Percentiles rank a stretch among this genome's conserved stretches.
Conservation (phyloP, 2,113 vertebrate genomes). For the Phaetusa simplex region DNA sequence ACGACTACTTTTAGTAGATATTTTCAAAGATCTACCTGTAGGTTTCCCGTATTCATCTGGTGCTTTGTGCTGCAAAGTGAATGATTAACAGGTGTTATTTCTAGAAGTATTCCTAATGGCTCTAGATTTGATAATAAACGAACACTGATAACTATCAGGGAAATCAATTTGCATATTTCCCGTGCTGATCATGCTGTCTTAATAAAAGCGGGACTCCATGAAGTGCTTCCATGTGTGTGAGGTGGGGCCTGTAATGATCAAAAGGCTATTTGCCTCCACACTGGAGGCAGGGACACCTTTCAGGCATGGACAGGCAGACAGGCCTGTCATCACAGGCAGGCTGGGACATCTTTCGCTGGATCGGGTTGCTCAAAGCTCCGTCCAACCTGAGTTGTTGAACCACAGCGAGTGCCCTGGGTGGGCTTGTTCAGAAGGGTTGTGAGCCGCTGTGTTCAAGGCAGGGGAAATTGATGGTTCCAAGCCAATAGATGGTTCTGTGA, state of each 20-base stretch:
- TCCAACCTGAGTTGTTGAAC: neutral
- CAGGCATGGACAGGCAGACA: neutral
- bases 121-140: neutral
- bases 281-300: neutral
- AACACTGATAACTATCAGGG: neutral
- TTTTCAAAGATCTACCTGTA: neutral
- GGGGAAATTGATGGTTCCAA: neutral
- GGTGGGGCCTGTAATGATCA: neutral
- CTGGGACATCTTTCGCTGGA: neutral
- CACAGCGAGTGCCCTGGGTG: no score
- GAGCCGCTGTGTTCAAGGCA: neutral
- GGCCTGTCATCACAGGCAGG: neutral
- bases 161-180: neutral
- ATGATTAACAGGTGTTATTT: neutral
- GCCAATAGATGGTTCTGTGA: neutral
- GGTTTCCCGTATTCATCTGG: neutral
- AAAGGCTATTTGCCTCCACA: neutral
- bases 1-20: neutral
- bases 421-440: neutral
- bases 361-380: neutral
- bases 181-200: neutral
- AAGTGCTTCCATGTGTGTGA: neutral
- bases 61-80: neutral
- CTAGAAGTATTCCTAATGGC: neutral
- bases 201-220: neutral